A percentile compares a stretch with the other conserved stretches of the same genome.
Conservation (phyloP, 2,888 invertebrate genomes). For the Ischnura elegans region DNA sequence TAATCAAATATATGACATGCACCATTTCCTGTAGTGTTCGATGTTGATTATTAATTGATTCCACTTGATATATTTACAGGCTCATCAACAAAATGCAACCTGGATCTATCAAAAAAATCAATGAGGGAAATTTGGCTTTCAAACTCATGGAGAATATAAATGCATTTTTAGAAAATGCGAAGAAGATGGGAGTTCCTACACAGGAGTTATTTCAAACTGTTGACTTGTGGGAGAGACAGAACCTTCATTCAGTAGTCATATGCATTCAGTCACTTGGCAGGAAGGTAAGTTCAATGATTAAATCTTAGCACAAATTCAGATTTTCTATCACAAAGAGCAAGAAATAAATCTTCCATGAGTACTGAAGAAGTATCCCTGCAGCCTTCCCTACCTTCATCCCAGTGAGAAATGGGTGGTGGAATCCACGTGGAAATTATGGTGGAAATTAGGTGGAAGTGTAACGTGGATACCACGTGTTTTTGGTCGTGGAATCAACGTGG, state of each 20-base stretch:
- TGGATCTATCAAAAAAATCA: constrained; percentile 94
- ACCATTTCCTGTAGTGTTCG: neutral
- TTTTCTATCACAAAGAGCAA: too few relatives aligned
- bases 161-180: constrained; percentile 92
- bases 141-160: constrained; percentile 99
- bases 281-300: constrained; percentile 83
- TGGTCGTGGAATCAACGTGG: too few relatives aligned
- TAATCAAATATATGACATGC: neutral
- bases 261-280: constrained; percentile 96
- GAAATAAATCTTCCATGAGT: too few relatives aligned
- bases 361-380: too few relatives aligned
- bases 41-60: neutral
- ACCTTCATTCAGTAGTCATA: constrained; percentile 96
- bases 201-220: constrained; percentile 98
- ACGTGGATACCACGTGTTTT: too few relatives aligned
- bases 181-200: constrained; percentile 92
- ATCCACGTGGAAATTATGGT: too few relatives aligned
- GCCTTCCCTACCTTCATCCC: too few relatives aligned
- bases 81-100: constrained; percentile 92
- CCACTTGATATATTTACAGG: constrained; percentile 78
- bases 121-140: constrained; percentile 94
- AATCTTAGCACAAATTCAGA: neutral
- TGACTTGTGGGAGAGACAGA: constrained; percentile 97
- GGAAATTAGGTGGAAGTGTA: too few relatives aligned
- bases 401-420: too few relatives aligned